Conservation (phyloP, 2,888 invertebrate species). For the Ochropleura plecta region DNA sequence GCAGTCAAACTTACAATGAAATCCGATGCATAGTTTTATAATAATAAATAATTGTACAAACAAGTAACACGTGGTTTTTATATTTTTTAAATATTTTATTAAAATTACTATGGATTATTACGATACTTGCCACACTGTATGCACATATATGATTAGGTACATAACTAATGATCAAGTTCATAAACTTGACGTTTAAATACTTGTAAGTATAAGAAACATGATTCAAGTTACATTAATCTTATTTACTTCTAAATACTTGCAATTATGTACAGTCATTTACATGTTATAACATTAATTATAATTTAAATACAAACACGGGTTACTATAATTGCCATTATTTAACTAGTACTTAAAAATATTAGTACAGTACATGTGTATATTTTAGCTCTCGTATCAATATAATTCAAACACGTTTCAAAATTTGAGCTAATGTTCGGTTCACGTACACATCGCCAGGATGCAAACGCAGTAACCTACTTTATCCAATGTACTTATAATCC, state of each 20-base stretch:
- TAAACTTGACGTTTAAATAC: neutral
- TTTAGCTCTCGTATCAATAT: neutral
- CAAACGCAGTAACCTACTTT: too few relatives aligned
- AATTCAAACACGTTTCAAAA: neutral
- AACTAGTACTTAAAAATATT: neutral
- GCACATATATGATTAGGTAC: constrained; percentile 5
- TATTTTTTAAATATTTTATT: too few relatives aligned
- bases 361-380: neutral
- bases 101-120: constrained; percentile 1
- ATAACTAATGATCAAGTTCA: constrained; percentile 10
- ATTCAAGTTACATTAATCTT: constrained; percentile 12
- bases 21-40: too few relatives aligned
- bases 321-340: neutral
- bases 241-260: constrained; percentile 27
- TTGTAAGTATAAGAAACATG: constrained; percentile 22
- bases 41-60: too few relatives aligned
- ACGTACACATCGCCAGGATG: too few relatives aligned
- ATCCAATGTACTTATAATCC: too few relatives aligned
- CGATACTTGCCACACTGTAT: constrained; percentile 5
- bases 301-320: neutral
- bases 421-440: neutral
- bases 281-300: neutral
- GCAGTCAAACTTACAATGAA: too few relatives aligned
- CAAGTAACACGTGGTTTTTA: too few relatives aligned
- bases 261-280: neutral